Base-by-base conservation (phyloP, 1,140 invertebrate species). In the Antheraea mylitta region DNA sequence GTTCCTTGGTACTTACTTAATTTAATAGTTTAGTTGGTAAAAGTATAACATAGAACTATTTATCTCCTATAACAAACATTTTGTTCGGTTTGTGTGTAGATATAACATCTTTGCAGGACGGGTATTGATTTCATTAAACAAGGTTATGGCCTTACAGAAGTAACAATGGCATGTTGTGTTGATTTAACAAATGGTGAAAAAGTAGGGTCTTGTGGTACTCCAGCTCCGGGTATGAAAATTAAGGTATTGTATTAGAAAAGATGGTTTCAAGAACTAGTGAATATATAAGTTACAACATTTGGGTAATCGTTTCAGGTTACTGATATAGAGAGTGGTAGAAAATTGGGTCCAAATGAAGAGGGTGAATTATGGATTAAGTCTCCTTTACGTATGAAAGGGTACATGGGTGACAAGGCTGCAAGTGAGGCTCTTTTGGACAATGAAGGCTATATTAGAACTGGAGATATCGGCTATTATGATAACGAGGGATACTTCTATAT, bases 401-500 rank as follows among this genome's bases (percentile, higher is more conserved):
- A 96, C 75, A 91, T 94, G 74, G 93, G 93, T 9, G 93, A 97
- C 78, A 77, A 82, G 0, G 89, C 93, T 68, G 95, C 95, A 7
- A 96, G 96, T 7, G 90, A 91, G 13, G 93, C 94, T 6, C 94
- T 94, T 1, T 92, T 97, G 5, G 95, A 96, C 78, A 72, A 78
- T 18, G 94, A 97, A 59, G 96, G 96, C 0, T 98, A 96, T 94
- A 84, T 98, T 10, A 94, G 96, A 69, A 97, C 96, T 22, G 97
- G 97, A n/a, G 96, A 98, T 85, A 93, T 97, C 68, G 96, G 95
- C 0, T 96, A 95, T 81, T 95, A 94, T 73, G 96, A 97, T 77
- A 80, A 94, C 11, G 93, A 96, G 8, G 94, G 94, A 5, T 94
- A 93, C 75, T 94, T 97, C 76, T 96, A 94, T 70, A 94, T 97